Percentiles rank a stretch among this genome's conserved stretches.
phyloP scores from a whole-genome alignment of 2,888 invertebrate species.

The Toxonevra muliebris region DNA sequence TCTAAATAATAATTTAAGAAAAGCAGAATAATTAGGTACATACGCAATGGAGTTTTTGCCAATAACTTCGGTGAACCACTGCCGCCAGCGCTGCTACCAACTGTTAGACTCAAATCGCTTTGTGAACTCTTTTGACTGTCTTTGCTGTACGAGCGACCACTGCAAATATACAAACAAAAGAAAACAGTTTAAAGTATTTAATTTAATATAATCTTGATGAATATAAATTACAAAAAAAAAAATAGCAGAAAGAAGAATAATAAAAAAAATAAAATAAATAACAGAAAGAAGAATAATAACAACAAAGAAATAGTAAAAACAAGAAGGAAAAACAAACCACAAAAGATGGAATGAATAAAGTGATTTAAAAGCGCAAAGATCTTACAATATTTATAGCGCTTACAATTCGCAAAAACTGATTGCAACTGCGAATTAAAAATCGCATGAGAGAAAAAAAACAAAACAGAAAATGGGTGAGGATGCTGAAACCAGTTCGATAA shows the following conservation, averaged over 20 bases:
- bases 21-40: slow-evolving; percentile 46
- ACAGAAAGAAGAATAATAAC: neutral
- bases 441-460: too few species aligned
- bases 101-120: slow-evolving; percentile 73
- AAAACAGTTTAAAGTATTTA: slow-evolving; percentile 15
- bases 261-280: neutral
- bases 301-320: slow-evolving; percentile 2
- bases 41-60: slow-evolving; percentile 68
- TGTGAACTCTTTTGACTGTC: slow-evolving; percentile 75
- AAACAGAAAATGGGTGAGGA: too few species aligned
- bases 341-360: too few species aligned
- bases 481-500: too few species aligned
- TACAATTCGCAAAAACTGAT: too few species aligned
- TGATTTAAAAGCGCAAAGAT: too few species aligned
- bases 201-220: slow-evolving; percentile 11
- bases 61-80: slow-evolving; percentile 56
- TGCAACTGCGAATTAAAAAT: too few species aligned
- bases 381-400: too few species aligned
- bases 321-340: too few species aligned
- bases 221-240: slow-evolving; percentile 6
- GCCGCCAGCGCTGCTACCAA: slow-evolving; percentile 47
- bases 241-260: neutral
- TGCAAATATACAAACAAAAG: slow-evolving; percentile 46
- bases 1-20: too few species aligned
- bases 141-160: slow-evolving; percentile 67